These are phyloP conservation scores for Cacoxenus indagator DNA, from an alignment of 2,888 invertebrate species.

Conservation along the genomic window DNA sequence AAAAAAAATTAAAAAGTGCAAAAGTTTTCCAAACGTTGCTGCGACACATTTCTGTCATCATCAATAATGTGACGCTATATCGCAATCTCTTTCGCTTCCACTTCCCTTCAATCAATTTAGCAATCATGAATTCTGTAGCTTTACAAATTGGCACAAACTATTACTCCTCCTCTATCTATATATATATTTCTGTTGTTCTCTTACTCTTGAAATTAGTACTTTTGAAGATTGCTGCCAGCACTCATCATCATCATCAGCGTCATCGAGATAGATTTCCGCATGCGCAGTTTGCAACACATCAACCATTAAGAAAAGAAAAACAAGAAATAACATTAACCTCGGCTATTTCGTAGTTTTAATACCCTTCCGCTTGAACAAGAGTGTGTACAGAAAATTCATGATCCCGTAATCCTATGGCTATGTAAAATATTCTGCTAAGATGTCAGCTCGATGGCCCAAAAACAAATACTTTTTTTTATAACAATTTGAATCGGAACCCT, in stretches of 20 bases:
- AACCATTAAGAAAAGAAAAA: no score
- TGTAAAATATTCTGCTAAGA: no score
- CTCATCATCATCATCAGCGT: conserved; percentile 8
- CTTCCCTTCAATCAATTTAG: conserved; percentile 17
- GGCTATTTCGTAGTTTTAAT: no score
- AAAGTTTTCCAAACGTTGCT: background rate
- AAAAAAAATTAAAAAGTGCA: background rate
- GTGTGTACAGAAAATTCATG: no score
- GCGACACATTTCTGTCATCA: conserved; percentile 64
- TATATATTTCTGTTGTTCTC: conserved; percentile 50
- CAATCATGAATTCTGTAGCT: conserved; percentile 15
- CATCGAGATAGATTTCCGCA: conserved; percentile 4
- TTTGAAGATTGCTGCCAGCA: conserved; percentile 32
- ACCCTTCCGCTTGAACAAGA: no score
- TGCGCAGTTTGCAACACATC: background rate
- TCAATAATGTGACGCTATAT: conserved; percentile 58
- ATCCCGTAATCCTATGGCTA: no score
- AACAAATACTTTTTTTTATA: no score
- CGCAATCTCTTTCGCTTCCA: conserved; percentile 31
- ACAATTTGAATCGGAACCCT: no score
- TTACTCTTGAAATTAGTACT: background rate
- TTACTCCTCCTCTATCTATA: no score
- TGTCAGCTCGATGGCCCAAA: no score
- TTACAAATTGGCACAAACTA: conserved; percentile 61
- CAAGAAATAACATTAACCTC: no score